phyloP scores from a whole-genome alignment of 1,140 invertebrate species.

The Aphaenogaster floridana region DNA sequence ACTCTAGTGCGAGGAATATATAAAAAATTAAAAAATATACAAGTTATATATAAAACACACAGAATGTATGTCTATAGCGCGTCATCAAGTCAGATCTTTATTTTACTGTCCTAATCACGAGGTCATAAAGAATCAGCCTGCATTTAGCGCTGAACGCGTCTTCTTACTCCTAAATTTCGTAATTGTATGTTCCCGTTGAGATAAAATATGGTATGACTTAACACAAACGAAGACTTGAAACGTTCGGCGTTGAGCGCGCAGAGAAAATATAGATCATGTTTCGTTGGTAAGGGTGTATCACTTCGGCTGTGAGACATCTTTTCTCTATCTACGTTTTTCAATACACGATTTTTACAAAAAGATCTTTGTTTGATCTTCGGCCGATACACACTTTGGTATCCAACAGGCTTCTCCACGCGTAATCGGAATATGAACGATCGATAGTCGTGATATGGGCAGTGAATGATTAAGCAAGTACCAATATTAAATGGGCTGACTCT shows the following conservation, averaged over 20 bases:
- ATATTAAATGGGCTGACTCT: constrained; percentile 80
- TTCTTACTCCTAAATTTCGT: neutral
- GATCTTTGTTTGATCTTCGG: constrained; percentile 11
- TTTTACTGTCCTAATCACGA: neutral
- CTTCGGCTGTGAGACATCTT: neutral
- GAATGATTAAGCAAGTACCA: constrained; percentile 78
- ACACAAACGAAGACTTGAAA: constrained; percentile 1
- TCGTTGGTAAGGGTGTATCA: neutral
- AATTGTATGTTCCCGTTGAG: neutral
- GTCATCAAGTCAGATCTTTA: constrained; percentile 56
- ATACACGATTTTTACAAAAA: neutral
- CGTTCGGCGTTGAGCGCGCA: neutral
- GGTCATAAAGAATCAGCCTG: neutral
- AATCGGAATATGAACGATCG: constrained; percentile 64
- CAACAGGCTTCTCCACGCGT: constrained; percentile 65
- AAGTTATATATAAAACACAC: constrained; percentile 68
- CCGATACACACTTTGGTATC: constrained; percentile 69
- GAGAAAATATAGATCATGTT: constrained; percentile 17
- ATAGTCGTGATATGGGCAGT: constrained; percentile 80
- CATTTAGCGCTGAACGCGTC: neutral
- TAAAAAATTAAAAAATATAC: constrained; percentile 74
- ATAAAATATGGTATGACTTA: constrained; percentile 20
- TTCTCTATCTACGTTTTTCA: neutral
- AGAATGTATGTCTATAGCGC: constrained; percentile 64
- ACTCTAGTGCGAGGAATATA: constrained; percentile 61